Percentiles rank a stretch among this genome's conserved stretches.
These are phyloP conservation scores for Eulithis prunata DNA, from an alignment of 2,888 invertebrate species.

Conservation along the genomic window DNA sequence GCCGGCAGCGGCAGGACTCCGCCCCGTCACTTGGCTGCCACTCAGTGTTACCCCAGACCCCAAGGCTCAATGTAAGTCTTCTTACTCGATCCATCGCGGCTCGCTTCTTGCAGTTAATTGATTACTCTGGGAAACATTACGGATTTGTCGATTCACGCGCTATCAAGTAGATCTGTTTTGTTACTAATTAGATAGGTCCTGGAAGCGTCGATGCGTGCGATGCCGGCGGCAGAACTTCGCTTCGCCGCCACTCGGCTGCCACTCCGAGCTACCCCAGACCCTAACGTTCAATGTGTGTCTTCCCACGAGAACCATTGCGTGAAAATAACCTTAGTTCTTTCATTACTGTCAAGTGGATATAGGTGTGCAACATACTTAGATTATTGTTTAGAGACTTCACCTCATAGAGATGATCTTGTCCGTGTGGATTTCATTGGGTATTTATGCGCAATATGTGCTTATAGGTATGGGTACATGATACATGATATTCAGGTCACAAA, in stretches of 20 bases:
- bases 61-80: conserved; percentile 57
- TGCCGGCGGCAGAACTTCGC: conserved; percentile 56
- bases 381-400: too few relatives aligned
- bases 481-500: too few relatives aligned
- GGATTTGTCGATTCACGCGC: background rate
- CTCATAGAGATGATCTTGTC: too few relatives aligned
- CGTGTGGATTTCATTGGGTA: too few relatives aligned
- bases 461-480: too few relatives aligned
- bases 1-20: conserved; percentile 54
- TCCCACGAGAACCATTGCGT: conserved; percentile 48
- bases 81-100: conserved; percentile 45
- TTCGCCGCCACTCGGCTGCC: conserved; percentile 44
- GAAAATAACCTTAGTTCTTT: too few relatives aligned
- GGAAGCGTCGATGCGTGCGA: conserved; percentile 73
- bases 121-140: too few relatives aligned
- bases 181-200: conserved; percentile 38
- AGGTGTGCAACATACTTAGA: too few relatives aligned
- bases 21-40: conserved; percentile 41
- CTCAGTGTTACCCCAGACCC: background rate
- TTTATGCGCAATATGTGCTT: too few relatives aligned
- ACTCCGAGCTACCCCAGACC: background rate
- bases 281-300: conserved; percentile 54
- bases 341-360: too few relatives aligned
- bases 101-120: too few relatives aligned
- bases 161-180: conserved; percentile 23